Evolutionary conservation across 2,797 vertebrate genomes (phyloP).

Genomic region (Anomalospiza imberbis): DNA sequence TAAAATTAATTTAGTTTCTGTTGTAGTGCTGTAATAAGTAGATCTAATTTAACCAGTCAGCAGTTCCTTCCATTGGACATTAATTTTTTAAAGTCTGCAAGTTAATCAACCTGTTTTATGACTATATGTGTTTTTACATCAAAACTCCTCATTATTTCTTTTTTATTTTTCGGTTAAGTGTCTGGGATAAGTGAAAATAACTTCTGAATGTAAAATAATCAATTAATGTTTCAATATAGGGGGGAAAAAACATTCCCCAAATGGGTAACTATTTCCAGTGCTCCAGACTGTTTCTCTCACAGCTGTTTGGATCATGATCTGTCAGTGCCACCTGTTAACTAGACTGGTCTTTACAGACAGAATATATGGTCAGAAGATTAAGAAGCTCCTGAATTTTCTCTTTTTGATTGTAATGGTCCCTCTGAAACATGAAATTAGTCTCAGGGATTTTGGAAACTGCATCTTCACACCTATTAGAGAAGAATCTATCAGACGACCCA

Average conservation of each 20-base stretch:
- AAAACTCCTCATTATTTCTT: constrained; percentile 55
- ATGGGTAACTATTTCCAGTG: background rate
- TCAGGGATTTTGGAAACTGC: background rate
- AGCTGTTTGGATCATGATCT: background rate
- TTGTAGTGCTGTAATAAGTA: constrained; percentile 35
- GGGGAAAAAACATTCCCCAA: background rate
- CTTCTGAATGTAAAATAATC: constrained; percentile 53
- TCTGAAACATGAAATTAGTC: background rate
- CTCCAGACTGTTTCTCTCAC: constrained; percentile 1
- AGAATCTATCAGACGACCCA: background rate
- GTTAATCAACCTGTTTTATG: constrained; percentile 60
- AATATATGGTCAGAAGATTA: constrained; percentile 7
- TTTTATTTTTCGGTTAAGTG: constrained; percentile 54
- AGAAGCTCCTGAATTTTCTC: background rate
- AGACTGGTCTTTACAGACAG: background rate
- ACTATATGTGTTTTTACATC: constrained; percentile 55
- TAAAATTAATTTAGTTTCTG: constrained; percentile 53
- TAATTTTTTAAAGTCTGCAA: constrained; percentile 58
- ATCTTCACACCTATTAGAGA: background rate
- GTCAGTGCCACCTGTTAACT: constrained; percentile 33
- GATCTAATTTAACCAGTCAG: constrained; percentile 60
- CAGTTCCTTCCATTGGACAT: constrained; percentile 55
- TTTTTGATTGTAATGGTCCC: background rate
- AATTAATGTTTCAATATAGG: constrained; percentile 31
- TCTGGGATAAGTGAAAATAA: constrained; percentile 51